These are phyloP conservation scores for Pimephales promelas DNA, from an alignment of 2,113 vertebrate genomes.

Conservation along the genomic window DNA sequence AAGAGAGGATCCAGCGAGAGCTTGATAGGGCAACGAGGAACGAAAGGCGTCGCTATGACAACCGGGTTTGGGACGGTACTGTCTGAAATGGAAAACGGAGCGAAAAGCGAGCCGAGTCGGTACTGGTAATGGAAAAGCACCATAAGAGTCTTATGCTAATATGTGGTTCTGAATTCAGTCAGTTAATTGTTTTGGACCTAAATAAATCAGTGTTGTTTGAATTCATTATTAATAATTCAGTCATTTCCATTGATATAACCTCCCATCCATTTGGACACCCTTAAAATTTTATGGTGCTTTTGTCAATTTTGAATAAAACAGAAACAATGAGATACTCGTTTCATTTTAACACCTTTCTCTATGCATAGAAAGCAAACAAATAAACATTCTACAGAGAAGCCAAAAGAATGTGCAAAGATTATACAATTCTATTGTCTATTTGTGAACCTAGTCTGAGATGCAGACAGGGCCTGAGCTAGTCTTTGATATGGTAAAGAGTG, in stretches of 20 bases:
- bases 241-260: too few species aligned
- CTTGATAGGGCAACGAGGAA: too few species aligned
- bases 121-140: too few species aligned
- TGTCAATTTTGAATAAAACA: background rate
- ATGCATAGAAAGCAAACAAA: conserved; percentile 11
- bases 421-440: conserved; percentile 24
- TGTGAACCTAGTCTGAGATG: conserved; percentile 10
- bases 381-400: background rate
- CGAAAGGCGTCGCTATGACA: too few species aligned
- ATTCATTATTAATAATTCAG: background rate
- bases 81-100: too few species aligned
- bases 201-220: background rate
- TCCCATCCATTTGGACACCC: background rate
- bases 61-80: too few species aligned
- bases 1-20: too few species aligned
- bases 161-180: background rate
- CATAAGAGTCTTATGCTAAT: background rate
- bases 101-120: too few species aligned
- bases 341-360: background rate
- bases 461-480: background rate
- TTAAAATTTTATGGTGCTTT: background rate
- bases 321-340: background rate
- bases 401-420: background rate
- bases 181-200: background rate
- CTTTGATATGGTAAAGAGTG: conserved; percentile 46